phyloP scores from a whole-genome alignment of 1,140 invertebrate genomes.

The Trichomalopsis sarcophagae region DNA sequence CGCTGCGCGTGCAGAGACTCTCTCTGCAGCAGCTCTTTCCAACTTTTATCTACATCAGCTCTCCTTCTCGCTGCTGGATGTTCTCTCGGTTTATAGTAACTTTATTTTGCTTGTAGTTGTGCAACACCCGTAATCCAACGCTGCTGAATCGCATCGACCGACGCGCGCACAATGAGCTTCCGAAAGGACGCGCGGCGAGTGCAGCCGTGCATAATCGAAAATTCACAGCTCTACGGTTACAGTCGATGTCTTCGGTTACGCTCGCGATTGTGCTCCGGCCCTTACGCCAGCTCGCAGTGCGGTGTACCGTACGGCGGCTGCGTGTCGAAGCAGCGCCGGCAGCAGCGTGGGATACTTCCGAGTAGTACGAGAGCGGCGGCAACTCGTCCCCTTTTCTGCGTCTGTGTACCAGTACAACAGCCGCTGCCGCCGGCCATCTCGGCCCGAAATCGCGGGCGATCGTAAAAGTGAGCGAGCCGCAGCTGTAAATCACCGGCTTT shows the following conservation, averaged over 20 bases:
- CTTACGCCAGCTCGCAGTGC: not conserved
- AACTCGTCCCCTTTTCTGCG: constrained; percentile 12
- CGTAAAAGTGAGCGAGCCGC: constrained; percentile 1
- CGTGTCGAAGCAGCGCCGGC: not conserved
- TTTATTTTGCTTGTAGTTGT: not conserved
- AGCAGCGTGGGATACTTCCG: constrained; percentile 30
- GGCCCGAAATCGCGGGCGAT: constrained; percentile 28
- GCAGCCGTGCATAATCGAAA: not conserved
- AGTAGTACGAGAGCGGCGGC: not conserved
- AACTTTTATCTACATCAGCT: constrained; percentile 22
- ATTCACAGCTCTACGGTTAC: not conserved
- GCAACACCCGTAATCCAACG: not conserved
- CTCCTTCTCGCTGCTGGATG: not conserved
- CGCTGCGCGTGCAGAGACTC: not conserved
- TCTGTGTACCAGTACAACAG: not conserved
- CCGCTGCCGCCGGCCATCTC: not conserved
- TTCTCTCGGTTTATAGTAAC: not conserved
- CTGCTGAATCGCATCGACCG: not conserved
- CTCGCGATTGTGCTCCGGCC: not conserved
- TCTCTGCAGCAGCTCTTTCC: not conserved
- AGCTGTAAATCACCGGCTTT: constrained; percentile 38
- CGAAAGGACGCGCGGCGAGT: not conserved
- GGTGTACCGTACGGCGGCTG: not conserved
- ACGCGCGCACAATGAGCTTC: no score
- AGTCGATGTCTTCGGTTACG: not conserved